Percentiles rank a stretch among this genome's conserved stretches.
These are phyloP conservation scores for Vollenhovia emeryi DNA, from an alignment of 1,140 invertebrate species.

Conservation along the genomic window DNA sequence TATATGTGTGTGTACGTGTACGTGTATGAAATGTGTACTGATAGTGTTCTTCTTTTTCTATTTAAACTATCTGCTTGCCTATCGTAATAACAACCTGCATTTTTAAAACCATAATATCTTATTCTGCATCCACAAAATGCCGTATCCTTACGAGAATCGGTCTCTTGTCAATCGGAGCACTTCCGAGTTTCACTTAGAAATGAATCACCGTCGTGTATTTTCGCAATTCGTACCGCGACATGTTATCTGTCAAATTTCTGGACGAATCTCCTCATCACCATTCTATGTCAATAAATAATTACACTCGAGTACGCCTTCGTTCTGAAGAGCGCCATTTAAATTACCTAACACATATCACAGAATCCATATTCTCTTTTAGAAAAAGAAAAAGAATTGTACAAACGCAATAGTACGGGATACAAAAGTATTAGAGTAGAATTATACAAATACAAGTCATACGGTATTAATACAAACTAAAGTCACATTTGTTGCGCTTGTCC, in stretches of 20 bases:
- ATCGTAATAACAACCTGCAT: neutral
- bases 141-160: conserved; percentile 4
- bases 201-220: neutral
- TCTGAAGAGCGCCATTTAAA: conserved; percentile 75
- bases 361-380: conserved; percentile 79
- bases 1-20: neutral
- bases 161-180: neutral
- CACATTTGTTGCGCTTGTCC: conserved; percentile 23
- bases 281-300: conserved; percentile 72
- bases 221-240: conserved; percentile 11
- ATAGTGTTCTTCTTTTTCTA: neutral
- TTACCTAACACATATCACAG: conserved; percentile 85
- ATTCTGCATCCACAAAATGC: neutral
- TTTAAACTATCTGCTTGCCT: conserved; percentile 11
- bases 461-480: conserved; percentile 52
- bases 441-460: conserved; percentile 6
- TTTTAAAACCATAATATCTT: neutral
- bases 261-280: conserved; percentile 22
- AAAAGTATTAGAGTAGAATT: conserved; percentile 43
- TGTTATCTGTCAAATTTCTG: conserved; percentile 28
- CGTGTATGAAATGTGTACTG: neutral
- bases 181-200: conserved; percentile 12
- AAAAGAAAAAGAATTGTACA: conserved; percentile 53
- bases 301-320: conserved; percentile 70
- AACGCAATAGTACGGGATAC: conserved; percentile 35